Evolutionary conservation across 2,113 vertebrate genomes (phyloP).

Genomic region (Limanda limanda): DNA sequence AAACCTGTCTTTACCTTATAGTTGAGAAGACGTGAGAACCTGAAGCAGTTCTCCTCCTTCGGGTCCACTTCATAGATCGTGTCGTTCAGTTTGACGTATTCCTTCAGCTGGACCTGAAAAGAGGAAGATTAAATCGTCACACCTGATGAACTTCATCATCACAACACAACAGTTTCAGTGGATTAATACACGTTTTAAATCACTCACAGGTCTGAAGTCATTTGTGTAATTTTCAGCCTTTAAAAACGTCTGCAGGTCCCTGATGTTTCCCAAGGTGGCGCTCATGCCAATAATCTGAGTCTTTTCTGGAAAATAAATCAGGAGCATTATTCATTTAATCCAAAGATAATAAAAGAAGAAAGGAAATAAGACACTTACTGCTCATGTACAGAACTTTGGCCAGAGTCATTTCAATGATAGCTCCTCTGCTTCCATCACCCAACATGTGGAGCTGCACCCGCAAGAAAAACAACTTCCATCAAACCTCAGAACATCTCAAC

Average conservation of each 20-base stretch:
- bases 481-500: not conserved
- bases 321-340: not conserved
- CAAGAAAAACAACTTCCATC: not conserved
- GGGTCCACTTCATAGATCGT: slow-evolving; percentile 88
- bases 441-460: slow-evolving; percentile 93
- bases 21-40: slow-evolving; percentile 86
- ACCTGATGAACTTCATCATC: no score
- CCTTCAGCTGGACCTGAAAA: slow-evolving; percentile 91
- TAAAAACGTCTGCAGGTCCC: slow-evolving; percentile 92
- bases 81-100: slow-evolving; percentile 91
- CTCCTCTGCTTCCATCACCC: slow-evolving; percentile 92
- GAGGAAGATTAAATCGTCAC: no score
- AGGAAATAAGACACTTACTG: slow-evolving; percentile 82
- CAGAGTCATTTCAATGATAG: slow-evolving; percentile 90
- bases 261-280: slow-evolving; percentile 92
- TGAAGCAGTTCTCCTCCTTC: slow-evolving; percentile 85
- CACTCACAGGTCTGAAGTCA: slow-evolving; percentile 92
- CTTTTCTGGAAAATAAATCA: slow-evolving; percentile 73
- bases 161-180: no score
- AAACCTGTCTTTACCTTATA: slow-evolving; percentile 84
- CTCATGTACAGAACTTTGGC: slow-evolving; percentile 89
- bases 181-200: not conserved
- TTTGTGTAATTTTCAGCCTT: slow-evolving; percentile 91
- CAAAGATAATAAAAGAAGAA: not conserved
- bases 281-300: slow-evolving; percentile 98